Conservation (phyloP, 2,113 vertebrate genomes). For the Strix aluco region DNA sequence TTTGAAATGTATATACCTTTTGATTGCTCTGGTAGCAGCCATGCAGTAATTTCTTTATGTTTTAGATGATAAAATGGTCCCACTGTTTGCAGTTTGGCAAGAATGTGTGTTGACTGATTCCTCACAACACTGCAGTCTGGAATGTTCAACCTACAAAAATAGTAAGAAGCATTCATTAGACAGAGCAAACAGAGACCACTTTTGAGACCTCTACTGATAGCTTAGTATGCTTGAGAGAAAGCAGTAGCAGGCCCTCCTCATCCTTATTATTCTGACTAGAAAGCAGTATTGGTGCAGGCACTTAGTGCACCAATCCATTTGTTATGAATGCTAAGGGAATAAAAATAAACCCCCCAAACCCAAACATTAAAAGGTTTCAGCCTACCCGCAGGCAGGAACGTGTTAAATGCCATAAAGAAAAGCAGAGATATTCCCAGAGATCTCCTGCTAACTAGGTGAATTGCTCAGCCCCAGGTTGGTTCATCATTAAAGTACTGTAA, state of each 20-base stretch:
- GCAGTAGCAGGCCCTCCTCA: not conserved
- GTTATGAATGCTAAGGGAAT: not conserved
- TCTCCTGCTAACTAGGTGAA: not conserved
- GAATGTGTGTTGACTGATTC: not conserved
- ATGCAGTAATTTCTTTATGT: not conserved
- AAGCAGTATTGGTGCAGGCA: not conserved
- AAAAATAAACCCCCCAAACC: not conserved
- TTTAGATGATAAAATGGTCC: not conserved
- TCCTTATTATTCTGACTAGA: not conserved
- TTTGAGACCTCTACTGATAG: not conserved
- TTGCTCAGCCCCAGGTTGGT: not conserved
- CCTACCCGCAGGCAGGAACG: not conserved
- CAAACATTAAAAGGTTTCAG: not conserved
- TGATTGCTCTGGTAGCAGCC: not conserved
- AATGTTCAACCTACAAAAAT: not conserved
- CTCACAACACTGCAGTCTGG: not conserved
- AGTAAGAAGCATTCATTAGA: not conserved
- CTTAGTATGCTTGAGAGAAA: not conserved
- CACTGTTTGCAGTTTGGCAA: not conserved
- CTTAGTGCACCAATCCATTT: not conserved
- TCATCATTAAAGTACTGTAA: not conserved
- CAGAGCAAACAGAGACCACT: not conserved
- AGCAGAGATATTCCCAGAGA: not conserved
- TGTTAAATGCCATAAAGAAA: not conserved
- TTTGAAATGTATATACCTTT: not conserved